These are phyloP conservation scores for Mirza zaza DNA, from an alignment of 2,113 vertebrate genomes.

Conservation along the genomic window DNA sequence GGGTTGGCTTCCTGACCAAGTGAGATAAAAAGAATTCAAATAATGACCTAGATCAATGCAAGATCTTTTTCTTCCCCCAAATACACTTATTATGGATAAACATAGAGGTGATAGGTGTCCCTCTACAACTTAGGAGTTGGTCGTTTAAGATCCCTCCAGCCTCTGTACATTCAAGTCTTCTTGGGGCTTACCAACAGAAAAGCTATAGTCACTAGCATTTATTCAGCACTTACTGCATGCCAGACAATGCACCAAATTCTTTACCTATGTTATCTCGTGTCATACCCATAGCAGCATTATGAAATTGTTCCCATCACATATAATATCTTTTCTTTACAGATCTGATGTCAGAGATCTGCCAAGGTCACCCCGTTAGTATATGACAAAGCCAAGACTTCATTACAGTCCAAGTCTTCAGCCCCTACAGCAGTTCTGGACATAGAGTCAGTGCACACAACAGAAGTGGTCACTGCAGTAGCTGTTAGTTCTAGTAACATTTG, in stretches of 20 bases:
- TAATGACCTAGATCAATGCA: neutral
- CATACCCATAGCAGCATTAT: neutral
- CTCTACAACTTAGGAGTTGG: neutral
- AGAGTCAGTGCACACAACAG: neutral
- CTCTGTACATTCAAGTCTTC: neutral
- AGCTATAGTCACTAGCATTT: neutral
- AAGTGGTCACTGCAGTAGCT: conserved; percentile 3
- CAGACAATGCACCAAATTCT: neutral
- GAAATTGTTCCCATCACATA: neutral
- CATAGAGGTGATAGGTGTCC: neutral
- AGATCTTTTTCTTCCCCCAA: neutral
- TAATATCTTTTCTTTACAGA: neutral
- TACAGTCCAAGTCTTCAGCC: neutral
- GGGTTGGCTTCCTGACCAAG: neutral
- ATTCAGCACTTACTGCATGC: neutral
- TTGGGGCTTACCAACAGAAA: neutral
- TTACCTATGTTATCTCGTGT: neutral
- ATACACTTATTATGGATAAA: neutral
- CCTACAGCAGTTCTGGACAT: neutral
- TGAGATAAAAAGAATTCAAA: conserved; percentile 41
- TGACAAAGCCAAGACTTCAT: neutral
- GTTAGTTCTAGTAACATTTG: conserved; percentile 36
- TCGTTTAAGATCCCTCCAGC: neutral
- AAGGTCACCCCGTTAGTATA: neutral
- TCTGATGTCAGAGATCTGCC: neutral